Evolutionary conservation across 2,113 vertebrate genomes (phyloP).

Genomic region (Bostrychus sinensis): DNA sequence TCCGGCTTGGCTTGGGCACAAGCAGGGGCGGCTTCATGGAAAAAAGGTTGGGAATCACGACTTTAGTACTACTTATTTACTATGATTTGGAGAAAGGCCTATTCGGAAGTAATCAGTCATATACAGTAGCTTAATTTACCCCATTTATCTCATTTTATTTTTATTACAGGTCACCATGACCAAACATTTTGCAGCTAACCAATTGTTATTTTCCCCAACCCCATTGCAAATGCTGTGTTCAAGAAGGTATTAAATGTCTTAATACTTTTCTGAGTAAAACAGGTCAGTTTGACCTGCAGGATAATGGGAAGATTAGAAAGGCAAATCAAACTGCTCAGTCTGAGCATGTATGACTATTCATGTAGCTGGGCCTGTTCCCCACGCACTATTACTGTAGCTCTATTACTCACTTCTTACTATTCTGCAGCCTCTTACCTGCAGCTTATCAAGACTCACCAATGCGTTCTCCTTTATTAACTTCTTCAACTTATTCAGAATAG

Average conservation of each 20-base stretch:
- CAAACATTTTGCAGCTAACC: not conserved
- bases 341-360: conserved; percentile 4
- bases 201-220: not conserved
- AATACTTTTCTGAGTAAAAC: not conserved
- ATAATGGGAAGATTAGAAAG: conserved; percentile 11
- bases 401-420: no score
- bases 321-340: not conserved
- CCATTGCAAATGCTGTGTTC: not conserved
- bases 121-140: not conserved
- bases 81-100: not conserved
- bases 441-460: no score
- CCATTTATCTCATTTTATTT: conserved; percentile 3
- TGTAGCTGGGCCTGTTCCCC: not conserved
- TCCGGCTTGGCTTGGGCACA: no score
- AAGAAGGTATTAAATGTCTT: conserved; percentile 11
- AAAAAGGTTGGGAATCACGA: no score
- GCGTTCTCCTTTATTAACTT: not conserved
- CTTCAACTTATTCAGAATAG: not conserved
- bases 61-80: no score
- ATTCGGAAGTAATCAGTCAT: not conserved
- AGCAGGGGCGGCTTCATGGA: no score
- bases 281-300: conserved; percentile 33
- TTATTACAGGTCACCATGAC: conserved; percentile 19
- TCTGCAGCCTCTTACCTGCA: no score
- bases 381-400: not conserved